A percentile compares a stretch with the other conserved stretches of the same genome.
Conservation (phyloP, 2,113 vertebrate genomes). For the Fulmarus glacialis region DNA sequence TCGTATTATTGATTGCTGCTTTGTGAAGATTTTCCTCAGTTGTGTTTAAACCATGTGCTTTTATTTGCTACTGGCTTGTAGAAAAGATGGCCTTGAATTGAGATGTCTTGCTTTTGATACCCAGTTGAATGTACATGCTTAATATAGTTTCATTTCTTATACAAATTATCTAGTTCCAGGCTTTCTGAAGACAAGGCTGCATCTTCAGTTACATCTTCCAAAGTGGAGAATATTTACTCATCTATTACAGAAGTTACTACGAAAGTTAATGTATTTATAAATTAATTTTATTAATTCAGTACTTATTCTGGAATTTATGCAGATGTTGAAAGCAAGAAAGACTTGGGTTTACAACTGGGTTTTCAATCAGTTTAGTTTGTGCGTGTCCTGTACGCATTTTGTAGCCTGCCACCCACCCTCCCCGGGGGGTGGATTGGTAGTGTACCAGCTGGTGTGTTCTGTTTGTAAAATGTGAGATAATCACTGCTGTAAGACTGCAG, state of each 20-base stretch:
- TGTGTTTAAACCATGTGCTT: neutral
- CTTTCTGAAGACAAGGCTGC: neutral
- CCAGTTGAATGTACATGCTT: neutral
- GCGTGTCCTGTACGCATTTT: constrained; percentile 44
- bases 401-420: constrained; percentile 23
- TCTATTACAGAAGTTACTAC: neutral
- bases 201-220: neutral
- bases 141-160: neutral
- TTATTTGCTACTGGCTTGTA: neutral
- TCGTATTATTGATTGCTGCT: neutral
- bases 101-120: neutral
- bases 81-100: neutral
- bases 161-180: neutral
- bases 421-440: constrained; percentile 15
- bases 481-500: neutral
- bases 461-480: constrained; percentile 47
- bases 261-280: neutral
- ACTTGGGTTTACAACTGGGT: neutral
- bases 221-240: neutral
- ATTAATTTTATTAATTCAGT: neutral
- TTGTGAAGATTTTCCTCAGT: neutral
- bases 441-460: constrained; percentile 59
- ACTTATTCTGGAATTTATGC: neutral
- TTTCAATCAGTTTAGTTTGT: constrained; percentile 25
- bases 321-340: neutral